These are phyloP conservation scores for Dascillus cervinus DNA, from an alignment of 2,888 invertebrate genomes.

Conservation along the genomic window DNA sequence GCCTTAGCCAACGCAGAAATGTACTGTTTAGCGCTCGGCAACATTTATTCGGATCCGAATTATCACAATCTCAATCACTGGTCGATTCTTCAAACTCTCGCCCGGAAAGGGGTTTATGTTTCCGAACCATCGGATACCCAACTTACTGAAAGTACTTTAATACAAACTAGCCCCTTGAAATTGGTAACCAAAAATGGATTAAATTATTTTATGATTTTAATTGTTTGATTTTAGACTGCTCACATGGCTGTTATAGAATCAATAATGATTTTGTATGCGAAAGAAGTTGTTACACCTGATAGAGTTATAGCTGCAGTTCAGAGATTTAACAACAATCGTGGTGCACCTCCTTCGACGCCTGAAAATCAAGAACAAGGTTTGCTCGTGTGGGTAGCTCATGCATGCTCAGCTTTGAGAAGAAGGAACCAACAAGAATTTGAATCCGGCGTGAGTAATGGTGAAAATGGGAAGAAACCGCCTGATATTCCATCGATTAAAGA, in stretches of 20 bases:
- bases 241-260: conserved; percentile 95
- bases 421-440: conserved; percentile 46
- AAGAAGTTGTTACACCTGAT: conserved; percentile 85
- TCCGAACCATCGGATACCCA: conserved; percentile 76
- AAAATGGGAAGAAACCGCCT: conserved; percentile 39
- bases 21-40: conserved; percentile 88
- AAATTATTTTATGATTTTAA: conserved; percentile 14
- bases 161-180: conserved; percentile 90
- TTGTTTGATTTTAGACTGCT: conserved; percentile 68
- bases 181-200: conserved; percentile 57
- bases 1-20: conserved; percentile 89
- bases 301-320: conserved; percentile 78
- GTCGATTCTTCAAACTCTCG: conserved; percentile 88
- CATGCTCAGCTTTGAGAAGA: conserved; percentile 67
- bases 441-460: conserved; percentile 28
- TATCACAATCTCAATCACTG: conserved; percentile 93
- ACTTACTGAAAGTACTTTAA: conserved; percentile 91
- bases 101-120: conserved; percentile 84
- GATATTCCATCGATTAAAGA: conserved; percentile 67
- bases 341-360: conserved; percentile 37
- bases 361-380: conserved; percentile 75
- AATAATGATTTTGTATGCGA: conserved; percentile 87
- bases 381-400: conserved; percentile 83
- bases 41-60: conserved; percentile 94
- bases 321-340: conserved; percentile 61